Conservation (phyloP, 2,888 invertebrate species). For the Leptinotarsa peninsularis region DNA sequence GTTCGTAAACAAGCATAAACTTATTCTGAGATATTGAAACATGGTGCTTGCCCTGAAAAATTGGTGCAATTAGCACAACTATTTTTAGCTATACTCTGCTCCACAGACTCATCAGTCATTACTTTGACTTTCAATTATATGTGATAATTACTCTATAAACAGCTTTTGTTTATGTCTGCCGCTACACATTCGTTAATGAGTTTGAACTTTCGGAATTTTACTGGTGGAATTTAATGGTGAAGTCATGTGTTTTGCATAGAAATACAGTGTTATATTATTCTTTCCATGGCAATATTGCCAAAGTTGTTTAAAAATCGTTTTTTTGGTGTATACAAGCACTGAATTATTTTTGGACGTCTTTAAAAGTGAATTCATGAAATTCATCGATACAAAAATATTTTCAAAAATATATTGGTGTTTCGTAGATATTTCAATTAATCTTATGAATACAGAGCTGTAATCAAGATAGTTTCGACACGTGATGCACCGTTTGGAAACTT, state of each 20-base stretch:
- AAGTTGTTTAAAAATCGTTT: too few species aligned
- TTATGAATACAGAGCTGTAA: too few species aligned
- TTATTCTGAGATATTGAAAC: slow-evolving; percentile 20
- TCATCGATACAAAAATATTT: too few species aligned
- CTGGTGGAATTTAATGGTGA: not conserved
- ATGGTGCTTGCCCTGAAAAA: slow-evolving; percentile 22
- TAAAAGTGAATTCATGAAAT: too few species aligned
- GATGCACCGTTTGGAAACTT: too few species aligned
- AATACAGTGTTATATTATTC: not conserved
- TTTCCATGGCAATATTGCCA: not conserved
- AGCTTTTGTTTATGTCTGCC: slow-evolving; percentile 47
- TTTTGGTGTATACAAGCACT: too few species aligned
- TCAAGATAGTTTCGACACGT: too few species aligned
- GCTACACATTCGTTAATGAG: slow-evolving; percentile 35
- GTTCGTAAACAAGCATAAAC: slow-evolving; percentile 24
- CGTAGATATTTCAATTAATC: too few species aligned
- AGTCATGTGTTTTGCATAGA: not conserved
- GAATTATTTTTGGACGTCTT: too few species aligned
- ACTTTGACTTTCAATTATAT: slow-evolving; percentile 45
- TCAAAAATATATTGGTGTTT: too few species aligned
- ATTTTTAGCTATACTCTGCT: slow-evolving; percentile 34
- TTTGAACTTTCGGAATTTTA: slow-evolving; percentile 30
- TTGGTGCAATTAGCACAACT: slow-evolving; percentile 30
- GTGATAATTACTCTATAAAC: slow-evolving; percentile 50
- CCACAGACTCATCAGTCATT: slow-evolving; percentile 46